These are phyloP conservation scores for Danio choprae DNA, from an alignment of 2,797 vertebrate genomes.

Conservation along the genomic window DNA sequence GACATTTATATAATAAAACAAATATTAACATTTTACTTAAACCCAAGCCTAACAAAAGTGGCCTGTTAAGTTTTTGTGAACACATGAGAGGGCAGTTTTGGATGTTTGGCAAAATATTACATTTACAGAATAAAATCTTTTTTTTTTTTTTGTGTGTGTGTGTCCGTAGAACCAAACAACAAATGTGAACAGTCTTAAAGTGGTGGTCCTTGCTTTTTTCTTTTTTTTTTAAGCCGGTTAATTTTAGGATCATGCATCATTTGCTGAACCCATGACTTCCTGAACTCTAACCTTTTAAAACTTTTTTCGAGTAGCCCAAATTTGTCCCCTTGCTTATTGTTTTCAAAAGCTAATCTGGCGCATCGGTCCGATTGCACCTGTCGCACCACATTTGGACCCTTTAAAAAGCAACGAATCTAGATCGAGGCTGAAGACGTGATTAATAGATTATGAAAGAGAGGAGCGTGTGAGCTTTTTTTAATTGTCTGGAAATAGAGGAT, in stretches of 20 bases:
- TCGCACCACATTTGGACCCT: constrained; percentile 22
- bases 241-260: constrained; percentile 30
- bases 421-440: constrained; percentile 47
- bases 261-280: constrained; percentile 32
- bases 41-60: no score
- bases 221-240: neutral
- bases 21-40: no score
- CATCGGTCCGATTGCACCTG: constrained; percentile 37
- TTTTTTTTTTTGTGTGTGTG: no score
- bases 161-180: no score
- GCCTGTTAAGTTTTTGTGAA: no score
- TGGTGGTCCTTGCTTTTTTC: neutral
- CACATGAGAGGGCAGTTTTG: no score
- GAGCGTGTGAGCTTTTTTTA: constrained; percentile 39
- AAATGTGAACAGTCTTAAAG: neutral
- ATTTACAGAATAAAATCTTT: no score
- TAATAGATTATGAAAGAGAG: constrained; percentile 48
- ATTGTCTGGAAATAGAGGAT: constrained; percentile 67
- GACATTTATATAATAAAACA: no score
- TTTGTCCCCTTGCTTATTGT: constrained; percentile 44
- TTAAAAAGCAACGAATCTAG: constrained; percentile 37
- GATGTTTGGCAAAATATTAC: no score
- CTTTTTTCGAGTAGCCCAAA: constrained; percentile 4
- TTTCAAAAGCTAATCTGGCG: constrained; percentile 49
- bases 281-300: constrained; percentile 40